Percentiles rank a stretch among this genome's conserved stretches.
Evolutionary conservation across 2,888 invertebrate species (phyloP).

Genomic region (Heteromyza rotundicornis): DNA sequence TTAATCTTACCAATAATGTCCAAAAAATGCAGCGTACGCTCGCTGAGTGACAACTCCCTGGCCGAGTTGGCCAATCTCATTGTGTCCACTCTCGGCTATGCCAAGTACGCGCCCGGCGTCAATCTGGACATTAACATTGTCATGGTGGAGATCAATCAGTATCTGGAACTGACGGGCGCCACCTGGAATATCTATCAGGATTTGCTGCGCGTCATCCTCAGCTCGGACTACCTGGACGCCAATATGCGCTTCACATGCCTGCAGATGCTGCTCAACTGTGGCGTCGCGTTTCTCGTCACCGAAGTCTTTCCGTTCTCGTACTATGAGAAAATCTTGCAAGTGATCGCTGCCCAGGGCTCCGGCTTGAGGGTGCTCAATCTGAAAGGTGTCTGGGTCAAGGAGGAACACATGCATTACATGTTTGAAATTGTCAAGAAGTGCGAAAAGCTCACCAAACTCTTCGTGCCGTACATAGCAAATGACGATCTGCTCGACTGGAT

Average conservation of each 20-base stretch:
- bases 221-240: constrained; percentile 72
- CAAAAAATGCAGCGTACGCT: constrained; percentile 69
- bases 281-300: constrained; percentile 71
- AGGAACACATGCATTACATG: constrained; percentile 71
- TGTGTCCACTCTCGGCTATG: constrained; percentile 69
- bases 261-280: constrained; percentile 70
- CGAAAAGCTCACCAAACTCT: constrained; percentile 67
- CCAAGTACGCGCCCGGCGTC: constrained; percentile 64
- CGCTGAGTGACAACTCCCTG: constrained; percentile 68
- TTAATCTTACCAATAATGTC: no score
- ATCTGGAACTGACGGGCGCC: constrained; percentile 68
- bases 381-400: constrained; percentile 77
- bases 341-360: constrained; percentile 70
- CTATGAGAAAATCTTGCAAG: constrained; percentile 72
- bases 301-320: constrained; percentile 76
- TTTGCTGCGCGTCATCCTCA: constrained; percentile 70
- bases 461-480: constrained; percentile 74
- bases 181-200: constrained; percentile 75
- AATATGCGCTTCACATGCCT: constrained; percentile 72
- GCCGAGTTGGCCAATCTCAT: constrained; percentile 68
- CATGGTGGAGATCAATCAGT: constrained; percentile 69
- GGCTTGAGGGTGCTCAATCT: constrained; percentile 71
- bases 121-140: constrained; percentile 67
- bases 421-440: constrained; percentile 69
- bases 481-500: constrained; percentile 71